These are phyloP conservation scores for Anadara kagoshimensis DNA, from an alignment of 1,140 invertebrate species.

Conservation along the genomic window DNA sequence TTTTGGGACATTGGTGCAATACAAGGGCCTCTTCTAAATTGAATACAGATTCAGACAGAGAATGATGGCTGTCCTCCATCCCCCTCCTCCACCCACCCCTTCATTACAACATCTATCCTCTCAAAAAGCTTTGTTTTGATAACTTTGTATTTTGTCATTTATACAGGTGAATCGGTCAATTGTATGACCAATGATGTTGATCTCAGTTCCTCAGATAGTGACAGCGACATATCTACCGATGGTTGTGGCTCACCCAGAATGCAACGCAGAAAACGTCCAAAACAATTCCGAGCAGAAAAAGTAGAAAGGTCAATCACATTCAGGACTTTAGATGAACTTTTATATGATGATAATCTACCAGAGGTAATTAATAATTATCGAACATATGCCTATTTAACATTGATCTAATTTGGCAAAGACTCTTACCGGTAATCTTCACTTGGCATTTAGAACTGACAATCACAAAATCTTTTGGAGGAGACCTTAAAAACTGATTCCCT, in stretches of 20 bases:
- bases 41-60: too few species aligned
- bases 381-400: background rate
- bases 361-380: constrained; percentile 85
- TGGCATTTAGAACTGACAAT: background rate
- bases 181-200: too few species aligned
- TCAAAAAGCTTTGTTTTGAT: too few species aligned
- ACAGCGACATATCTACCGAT: constrained; percentile 84
- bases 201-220: constrained; percentile 77
- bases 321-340: constrained; percentile 81
- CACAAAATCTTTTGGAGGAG: too few species aligned
- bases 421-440: background rate
- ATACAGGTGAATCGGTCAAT: too few species aligned
- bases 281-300: constrained; percentile 66
- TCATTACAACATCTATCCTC: too few species aligned
- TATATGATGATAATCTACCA: constrained; percentile 92
- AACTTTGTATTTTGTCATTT: too few species aligned
- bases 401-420: background rate
- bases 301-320: constrained; percentile 68
- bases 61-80: too few species aligned
- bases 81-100: too few species aligned
- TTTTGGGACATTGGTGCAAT: too few species aligned
- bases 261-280: constrained; percentile 67
- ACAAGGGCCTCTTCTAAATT: too few species aligned
- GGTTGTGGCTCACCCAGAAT: constrained; percentile 77
- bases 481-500: too few species aligned